These are phyloP conservation scores for Epizoanthus illoricatus DNA, from an alignment of 92 coral and sea anemone genomes.

Conservation along the genomic window DNA sequence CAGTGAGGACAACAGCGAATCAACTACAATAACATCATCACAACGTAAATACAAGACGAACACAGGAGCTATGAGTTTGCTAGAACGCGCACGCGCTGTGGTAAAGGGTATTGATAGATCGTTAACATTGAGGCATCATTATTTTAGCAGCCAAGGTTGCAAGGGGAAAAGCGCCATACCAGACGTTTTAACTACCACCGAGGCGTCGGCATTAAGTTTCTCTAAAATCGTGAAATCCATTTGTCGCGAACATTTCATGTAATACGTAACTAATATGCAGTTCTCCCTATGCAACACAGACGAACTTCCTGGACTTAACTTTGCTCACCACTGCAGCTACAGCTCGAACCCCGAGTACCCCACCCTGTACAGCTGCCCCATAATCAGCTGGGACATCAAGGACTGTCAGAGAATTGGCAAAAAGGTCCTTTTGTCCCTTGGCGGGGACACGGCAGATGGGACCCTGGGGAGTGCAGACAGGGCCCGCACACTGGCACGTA, in stretches of 20 bases:
- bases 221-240: not conserved
- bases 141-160: too few relatives aligned
- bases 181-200: too few relatives aligned
- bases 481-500: conserved; percentile 68
- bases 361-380: conserved; percentile 71
- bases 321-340: conserved; percentile 87
- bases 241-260: too few relatives aligned
- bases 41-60: too few relatives aligned
- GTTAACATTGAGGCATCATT: too few relatives aligned
- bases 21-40: too few relatives aligned
- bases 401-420: conserved; percentile 85
- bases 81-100: too few relatives aligned
- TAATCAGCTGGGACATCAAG: conserved; percentile 83
- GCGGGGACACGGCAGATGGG: conserved; percentile 87
- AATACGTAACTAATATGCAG: too few relatives aligned
- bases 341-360: conserved; percentile 68
- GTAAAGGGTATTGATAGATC: too few relatives aligned
- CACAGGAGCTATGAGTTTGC: too few relatives aligned
- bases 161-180: too few relatives aligned
- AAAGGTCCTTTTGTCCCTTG: conserved; percentile 80
- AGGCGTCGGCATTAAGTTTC: not conserved
- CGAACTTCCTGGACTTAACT: conserved; percentile 81
- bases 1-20: too few relatives aligned
- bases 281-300: conserved; percentile 24
- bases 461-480: conserved; percentile 63